Evolutionary conservation across 2,113 vertebrate species (phyloP).

Genomic region (Parotia lawesii): DNA sequence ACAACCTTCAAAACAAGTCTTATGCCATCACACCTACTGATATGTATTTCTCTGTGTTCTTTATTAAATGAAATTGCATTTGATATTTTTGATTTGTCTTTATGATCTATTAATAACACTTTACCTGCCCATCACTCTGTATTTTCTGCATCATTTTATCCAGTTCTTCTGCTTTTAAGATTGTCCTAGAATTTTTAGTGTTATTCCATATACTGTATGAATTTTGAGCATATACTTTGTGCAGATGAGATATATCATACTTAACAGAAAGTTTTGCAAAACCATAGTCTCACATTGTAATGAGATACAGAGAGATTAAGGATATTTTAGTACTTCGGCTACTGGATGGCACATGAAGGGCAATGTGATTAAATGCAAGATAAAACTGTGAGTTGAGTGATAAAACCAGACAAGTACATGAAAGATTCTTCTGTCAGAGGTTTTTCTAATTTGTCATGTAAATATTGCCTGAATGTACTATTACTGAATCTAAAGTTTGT

Average conservation of each 20-base stretch:
- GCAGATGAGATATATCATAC: slow-evolving; percentile 17
- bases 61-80: slow-evolving; percentile 28
- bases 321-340: slow-evolving; percentile 45
- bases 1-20: not conserved
- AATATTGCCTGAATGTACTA: slow-evolving; percentile 30
- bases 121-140: not conserved
- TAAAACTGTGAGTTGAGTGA: slow-evolving; percentile 55
- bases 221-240: slow-evolving; percentile 26
- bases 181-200: slow-evolving; percentile 36
- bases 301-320: slow-evolving; percentile 47
- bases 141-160: slow-evolving; percentile 32
- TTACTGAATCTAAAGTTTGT: slow-evolving; percentile 30
- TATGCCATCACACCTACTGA: not conserved
- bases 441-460: slow-evolving; percentile 55
- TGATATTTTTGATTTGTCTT: slow-evolving; percentile 36
- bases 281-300: slow-evolving; percentile 16
- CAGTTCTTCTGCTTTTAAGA: not conserved
- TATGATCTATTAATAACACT: slow-evolving; percentile 36
- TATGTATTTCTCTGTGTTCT: slow-evolving; percentile 1
- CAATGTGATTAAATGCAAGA: slow-evolving; percentile 55
- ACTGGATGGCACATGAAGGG: slow-evolving; percentile 57
- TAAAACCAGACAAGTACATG: slow-evolving; percentile 46
- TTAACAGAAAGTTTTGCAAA: slow-evolving; percentile 52
- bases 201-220: not conserved
- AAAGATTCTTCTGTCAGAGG: slow-evolving; percentile 40